Evolutionary conservation across 2,888 invertebrate genomes (phyloP).

Genomic region (Volucella inflata): DNA sequence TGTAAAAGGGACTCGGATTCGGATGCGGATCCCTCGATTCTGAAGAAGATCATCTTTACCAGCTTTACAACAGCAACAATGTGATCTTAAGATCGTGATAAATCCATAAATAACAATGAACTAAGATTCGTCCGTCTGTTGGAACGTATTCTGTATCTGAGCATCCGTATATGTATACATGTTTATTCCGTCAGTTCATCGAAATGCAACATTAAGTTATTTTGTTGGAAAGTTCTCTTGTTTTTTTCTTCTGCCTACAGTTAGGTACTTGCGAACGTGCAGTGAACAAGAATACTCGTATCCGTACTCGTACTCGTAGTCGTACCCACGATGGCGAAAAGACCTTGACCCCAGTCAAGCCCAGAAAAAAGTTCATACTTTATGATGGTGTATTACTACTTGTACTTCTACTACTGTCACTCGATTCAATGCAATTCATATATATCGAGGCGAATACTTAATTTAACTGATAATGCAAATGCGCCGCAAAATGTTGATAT

Average conservation of each 20-base stretch:
- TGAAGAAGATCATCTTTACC: slow-evolving; percentile 20
- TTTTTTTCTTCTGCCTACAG: slow-evolving; percentile 1
- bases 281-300: background rate
- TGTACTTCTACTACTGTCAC: slow-evolving; percentile 29
- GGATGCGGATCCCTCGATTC: too few species aligned
- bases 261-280: background rate
- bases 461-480: slow-evolving; percentile 73
- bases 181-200: slow-evolving; percentile 20
- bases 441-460: slow-evolving; percentile 59
- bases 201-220: slow-evolving; percentile 61
- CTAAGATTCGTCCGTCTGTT: slow-evolving; percentile 52
- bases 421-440: slow-evolving; percentile 49
- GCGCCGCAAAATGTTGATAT: slow-evolving; percentile 47
- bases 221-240: slow-evolving; percentile 22
- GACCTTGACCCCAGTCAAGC: slow-evolving; percentile 72
- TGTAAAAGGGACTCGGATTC: background rate
- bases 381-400: slow-evolving; percentile 1
- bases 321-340: slow-evolving; percentile 49
- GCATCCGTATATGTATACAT: too few species aligned
- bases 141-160: too few species aligned
- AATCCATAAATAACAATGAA: slow-evolving; percentile 76
- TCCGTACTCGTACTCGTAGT: slow-evolving; percentile 32
- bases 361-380: slow-evolving; percentile 59
- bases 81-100: slow-evolving; percentile 74
- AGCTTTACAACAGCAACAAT: slow-evolving; percentile 16